Base-by-base conservation (phyloP, 2,888 invertebrate species). In the Rhyacophila evoluta region DNA sequence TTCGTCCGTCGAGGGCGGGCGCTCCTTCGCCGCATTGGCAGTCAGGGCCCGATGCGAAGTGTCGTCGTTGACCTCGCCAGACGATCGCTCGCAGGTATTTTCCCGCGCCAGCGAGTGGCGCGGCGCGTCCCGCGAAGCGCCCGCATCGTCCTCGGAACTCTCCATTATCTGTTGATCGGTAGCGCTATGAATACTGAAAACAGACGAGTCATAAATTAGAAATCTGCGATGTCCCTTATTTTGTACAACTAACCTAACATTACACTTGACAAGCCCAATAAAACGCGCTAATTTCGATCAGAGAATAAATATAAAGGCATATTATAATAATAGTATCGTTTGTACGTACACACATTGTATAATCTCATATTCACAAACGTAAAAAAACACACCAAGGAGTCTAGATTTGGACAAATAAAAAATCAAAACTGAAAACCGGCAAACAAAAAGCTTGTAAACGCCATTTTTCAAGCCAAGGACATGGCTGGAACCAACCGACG, bases 401-500 rank as follows among this genome's bases (percentile, higher is more conserved):
- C 86, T 86, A 87, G 85, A 86, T 87, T 87, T 86, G 86, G 87
- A 85, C 86, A 85, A 87, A 80, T 77, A 87, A 87, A 86, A 86
- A 86, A 88, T 89, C 87, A 89, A 87, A 87, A 87, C 87, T 87
- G 86, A 89, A 89, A 88, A 89, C 90, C 90, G 90, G 90, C 90
- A 89, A 90, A 90, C 90, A 90, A 90, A 90, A 90, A 90, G 90
- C 89, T 90, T 90, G 89, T 90, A 89, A 90, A 90, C 90, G 90
- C 91, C 91, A 91, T 91, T 90, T 90, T 90, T 89, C 89, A 90
- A 90, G 89, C 89, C 89, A 88, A 89, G 89, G 89, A 89, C 89
- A 89, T 78, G 81, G 77, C 79, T 75, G 79, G 74, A 74, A 79
- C 79, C 71, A 55, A 73, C 80, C 79, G 76, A 76, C 82, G 81